These are phyloP conservation scores for Bettongia penicillata DNA, from an alignment of 2,113 vertebrate genomes.

Conservation along the genomic window DNA sequence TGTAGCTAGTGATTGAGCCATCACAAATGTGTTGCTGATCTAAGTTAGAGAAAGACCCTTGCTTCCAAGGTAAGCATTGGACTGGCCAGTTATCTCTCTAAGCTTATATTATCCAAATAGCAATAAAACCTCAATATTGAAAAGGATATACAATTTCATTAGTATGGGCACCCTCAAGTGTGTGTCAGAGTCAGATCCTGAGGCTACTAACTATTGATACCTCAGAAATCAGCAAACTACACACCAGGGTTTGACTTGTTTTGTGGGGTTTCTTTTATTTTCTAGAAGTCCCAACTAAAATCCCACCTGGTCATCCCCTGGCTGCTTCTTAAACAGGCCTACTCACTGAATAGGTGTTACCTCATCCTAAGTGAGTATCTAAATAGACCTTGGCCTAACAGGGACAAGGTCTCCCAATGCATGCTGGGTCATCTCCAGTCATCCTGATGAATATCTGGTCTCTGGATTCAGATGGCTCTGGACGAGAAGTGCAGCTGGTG, in stretches of 20 bases:
- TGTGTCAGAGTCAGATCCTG: neutral
- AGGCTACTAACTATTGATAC: neutral
- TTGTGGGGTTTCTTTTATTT: neutral
- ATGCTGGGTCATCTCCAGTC: no score
- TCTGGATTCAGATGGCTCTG: no score
- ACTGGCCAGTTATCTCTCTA: neutral
- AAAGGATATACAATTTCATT: neutral
- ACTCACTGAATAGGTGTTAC: no score
- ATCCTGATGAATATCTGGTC: no score
- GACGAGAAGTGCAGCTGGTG: no score
- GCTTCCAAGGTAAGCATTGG: neutral
- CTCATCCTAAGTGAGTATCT: no score
- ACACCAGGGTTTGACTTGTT: neutral
- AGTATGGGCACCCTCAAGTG: neutral
- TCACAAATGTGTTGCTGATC: neutral
- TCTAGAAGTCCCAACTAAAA: neutral
- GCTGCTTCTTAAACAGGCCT: no score
- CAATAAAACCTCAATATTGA: neutral
- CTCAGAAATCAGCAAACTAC: neutral
- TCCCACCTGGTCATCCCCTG: no score
- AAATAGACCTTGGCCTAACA: no score
- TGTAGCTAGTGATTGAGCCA: neutral
- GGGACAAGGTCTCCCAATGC: no score
- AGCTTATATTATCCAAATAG: neutral
- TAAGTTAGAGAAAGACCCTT: neutral